A percentile compares a stretch with the other conserved stretches of the same genome.
phyloP scores from a whole-genome alignment of 2,888 invertebrate genomes.

The Calameuta pallipes region DNA sequence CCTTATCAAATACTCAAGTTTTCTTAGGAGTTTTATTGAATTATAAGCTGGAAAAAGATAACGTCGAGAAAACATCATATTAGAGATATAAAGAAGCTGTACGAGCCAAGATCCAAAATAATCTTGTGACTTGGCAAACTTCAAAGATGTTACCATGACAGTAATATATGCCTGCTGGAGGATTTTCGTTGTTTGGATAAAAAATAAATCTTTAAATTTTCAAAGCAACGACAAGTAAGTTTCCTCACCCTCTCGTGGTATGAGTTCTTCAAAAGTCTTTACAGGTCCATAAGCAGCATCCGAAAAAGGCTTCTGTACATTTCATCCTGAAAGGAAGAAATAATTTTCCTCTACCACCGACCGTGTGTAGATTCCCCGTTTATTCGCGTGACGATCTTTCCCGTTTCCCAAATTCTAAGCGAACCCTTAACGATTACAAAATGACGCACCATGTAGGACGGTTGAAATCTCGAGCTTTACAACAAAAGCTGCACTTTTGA shows the following conservation, averaged over 20 bases:
- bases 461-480: constrained; percentile 21
- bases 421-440: constrained; percentile 13
- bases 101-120: no score
- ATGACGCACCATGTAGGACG: constrained; percentile 20
- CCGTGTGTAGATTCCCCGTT: neutral
- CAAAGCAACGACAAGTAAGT: neutral
- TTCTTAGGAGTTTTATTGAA: no score
- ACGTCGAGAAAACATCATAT: no score
- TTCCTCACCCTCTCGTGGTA: neutral
- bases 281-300: neutral
- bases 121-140: neutral
- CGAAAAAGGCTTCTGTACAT: neutral
- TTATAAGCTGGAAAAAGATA: no score
- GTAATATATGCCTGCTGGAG: neutral
- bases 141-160: no score
- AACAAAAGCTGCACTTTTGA: constrained; percentile 8
- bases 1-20: no score
- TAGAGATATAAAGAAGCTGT: no score
- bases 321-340: neutral
- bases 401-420: neutral
- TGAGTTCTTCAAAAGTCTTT: neutral
- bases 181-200: neutral
- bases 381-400: neutral
- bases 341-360: neutral
- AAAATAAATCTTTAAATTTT: neutral